Percentiles rank a stretch among this genome's conserved stretches.
These are phyloP conservation scores for Urophycis tenuis DNA, from an alignment of 2,797 vertebrate species.

Conservation along the genomic window DNA sequence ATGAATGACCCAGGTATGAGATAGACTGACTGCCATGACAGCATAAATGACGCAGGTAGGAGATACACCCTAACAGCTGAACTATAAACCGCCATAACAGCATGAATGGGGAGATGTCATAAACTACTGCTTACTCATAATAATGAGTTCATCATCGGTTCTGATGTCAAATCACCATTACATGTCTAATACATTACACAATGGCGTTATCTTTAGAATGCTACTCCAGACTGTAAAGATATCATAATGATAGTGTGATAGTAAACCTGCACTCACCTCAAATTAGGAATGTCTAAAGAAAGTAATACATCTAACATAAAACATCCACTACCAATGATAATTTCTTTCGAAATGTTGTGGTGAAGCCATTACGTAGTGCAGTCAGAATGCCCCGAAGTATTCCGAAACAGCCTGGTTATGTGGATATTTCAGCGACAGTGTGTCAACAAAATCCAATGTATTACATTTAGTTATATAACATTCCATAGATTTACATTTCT, in stretches of 20 bases:
- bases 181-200: background rate
- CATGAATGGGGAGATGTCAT: background rate
- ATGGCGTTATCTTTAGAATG: background rate
- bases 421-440: background rate
- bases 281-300: background rate
- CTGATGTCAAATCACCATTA: no score
- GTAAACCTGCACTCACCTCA: background rate
- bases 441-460: background rate
- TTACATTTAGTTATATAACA: background rate
- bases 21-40: background rate
- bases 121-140: background rate
- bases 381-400: background rate
- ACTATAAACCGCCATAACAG: background rate
- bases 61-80: no score
- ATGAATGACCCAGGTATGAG: constrained; percentile 75
- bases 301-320: no score
- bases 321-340: background rate
- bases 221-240: background rate
- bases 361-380: background rate
- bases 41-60: constrained; percentile 67
- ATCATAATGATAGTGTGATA: background rate
- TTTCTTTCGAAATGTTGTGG: background rate
- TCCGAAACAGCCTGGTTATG: background rate
- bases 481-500: background rate
- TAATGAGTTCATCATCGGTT: background rate